Conservation (phyloP, 2,113 vertebrate genomes). For the Fulica atra region DNA sequence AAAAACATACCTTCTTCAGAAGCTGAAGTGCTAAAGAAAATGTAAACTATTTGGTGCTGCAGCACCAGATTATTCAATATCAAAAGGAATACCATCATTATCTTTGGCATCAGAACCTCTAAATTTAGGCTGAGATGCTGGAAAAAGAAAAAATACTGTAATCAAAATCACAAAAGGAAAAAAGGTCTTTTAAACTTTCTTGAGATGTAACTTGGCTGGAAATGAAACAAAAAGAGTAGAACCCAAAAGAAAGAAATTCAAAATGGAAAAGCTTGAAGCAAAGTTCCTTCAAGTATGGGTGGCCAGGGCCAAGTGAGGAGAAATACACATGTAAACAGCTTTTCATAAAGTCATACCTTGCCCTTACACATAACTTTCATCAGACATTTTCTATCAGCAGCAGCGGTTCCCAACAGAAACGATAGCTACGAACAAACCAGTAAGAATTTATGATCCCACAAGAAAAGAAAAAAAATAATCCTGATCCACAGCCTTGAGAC, state of each 20-base stretch:
- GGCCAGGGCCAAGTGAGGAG: constrained; percentile 1
- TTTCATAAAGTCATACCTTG: neutral
- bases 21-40: neutral
- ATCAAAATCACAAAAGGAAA: neutral
- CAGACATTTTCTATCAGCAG: neutral
- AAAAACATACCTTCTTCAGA: neutral
- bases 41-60: neutral
- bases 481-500: neutral
- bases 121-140: neutral
- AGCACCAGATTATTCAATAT: neutral
- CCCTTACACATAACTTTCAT: neutral
- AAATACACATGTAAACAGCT: neutral
- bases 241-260: neutral
- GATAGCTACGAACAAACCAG: neutral
- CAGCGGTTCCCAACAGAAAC: neutral
- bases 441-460: neutral
- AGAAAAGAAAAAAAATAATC: neutral
- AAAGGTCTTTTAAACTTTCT: neutral
- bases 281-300: neutral
- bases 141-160: neutral
- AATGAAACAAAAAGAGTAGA: constrained; percentile 4
- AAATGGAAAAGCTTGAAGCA: neutral
- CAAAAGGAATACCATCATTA: neutral
- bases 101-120: neutral
- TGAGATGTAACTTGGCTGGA: neutral